Evolutionary conservation across 2,797 vertebrate genomes (phyloP), one percentile per base, ranked within the genome.

Genomic region (Danio aesculapii): DNA sequence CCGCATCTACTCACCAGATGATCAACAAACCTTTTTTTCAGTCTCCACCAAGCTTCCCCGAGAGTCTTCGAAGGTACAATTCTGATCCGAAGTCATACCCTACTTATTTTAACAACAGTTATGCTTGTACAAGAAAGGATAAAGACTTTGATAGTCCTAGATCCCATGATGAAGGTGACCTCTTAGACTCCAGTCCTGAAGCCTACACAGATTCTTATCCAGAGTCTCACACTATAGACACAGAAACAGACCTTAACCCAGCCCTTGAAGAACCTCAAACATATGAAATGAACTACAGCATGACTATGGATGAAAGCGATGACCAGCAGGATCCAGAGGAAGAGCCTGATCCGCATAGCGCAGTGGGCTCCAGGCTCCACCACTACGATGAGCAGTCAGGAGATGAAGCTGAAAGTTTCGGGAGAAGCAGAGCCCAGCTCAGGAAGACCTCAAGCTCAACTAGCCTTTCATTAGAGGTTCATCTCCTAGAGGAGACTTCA

Each of bases 361-460:
- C 95, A 0, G 94, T 99, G 0, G 97, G 98, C 83, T 97, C 95
- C 72, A 93, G 98, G 17, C 93, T 99, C 75, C 98, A 99, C 88
- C 96, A 98, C 87, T 99, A 99, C 0, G 96, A 98, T 5, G 97
- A 96, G 12, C 94, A 97, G 61, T 99, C 97, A 0, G 97, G 97
- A 0, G 95, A 96, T 0, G 97, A 99, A 86, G 95, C 93, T 4
- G 93, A 95, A 87, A 95, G 94, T 84, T 94, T 95, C 0, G 93
- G 89, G 87, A 88, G 91, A 94, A 85, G 88, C 92, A 95, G 58
- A 57, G 21, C 17, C 5, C 73, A 19, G 71, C 93, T 93, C 49
- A 94, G 95, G 84, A 95, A 95, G 75, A 96, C 94, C 86, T 95
- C 96, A 82, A 92, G 95, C 77, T 92, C 95, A 2, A 95, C 93